Percentiles rank a stretch among this genome's conserved stretches.
phyloP scores from a whole-genome alignment of 2,113 vertebrate species.

The Hemichromis elongatus region DNA sequence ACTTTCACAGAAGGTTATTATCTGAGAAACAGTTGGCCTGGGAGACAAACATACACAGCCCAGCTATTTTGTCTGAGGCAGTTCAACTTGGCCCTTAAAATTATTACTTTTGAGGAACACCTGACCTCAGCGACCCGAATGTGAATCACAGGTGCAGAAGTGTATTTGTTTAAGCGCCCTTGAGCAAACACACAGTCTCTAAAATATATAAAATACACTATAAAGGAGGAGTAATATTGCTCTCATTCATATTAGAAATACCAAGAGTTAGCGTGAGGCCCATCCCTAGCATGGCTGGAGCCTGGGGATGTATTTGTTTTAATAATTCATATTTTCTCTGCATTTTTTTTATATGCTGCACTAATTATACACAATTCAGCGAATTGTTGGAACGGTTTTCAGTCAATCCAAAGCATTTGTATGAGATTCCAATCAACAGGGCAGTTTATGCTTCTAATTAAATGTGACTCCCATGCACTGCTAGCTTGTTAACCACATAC shows the following conservation, averaged over 20 bases:
- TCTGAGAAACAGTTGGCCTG: not conserved
- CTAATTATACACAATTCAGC: not conserved
- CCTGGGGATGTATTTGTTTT: not conserved
- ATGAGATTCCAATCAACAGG: not conserved
- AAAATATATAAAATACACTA: not conserved
- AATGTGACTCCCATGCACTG: not conserved
- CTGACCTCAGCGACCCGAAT: not conserved
- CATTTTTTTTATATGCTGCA: not conserved
- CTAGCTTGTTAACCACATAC: not conserved
- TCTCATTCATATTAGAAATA: not conserved
- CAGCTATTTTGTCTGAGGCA: not conserved
- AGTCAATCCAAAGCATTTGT: not conserved
- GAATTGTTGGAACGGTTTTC: not conserved
- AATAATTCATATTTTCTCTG: not conserved
- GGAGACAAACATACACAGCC: not conserved
- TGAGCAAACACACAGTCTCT: not conserved
- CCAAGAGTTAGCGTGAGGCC: not conserved
- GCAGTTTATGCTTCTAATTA: not conserved
- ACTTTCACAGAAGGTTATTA: not conserved
- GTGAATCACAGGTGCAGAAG: not conserved
- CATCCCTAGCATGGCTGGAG: not conserved
- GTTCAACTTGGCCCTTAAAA: not conserved
- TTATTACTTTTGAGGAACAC: not conserved
- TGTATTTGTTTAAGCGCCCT: not conserved
- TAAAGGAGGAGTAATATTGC: not conserved